Evolutionary conservation across 64 coral and sea anemone genomes (phyloP), one percentile per base, ranked within the genome.

Genomic region (Astreopora myriophthalma): DNA sequence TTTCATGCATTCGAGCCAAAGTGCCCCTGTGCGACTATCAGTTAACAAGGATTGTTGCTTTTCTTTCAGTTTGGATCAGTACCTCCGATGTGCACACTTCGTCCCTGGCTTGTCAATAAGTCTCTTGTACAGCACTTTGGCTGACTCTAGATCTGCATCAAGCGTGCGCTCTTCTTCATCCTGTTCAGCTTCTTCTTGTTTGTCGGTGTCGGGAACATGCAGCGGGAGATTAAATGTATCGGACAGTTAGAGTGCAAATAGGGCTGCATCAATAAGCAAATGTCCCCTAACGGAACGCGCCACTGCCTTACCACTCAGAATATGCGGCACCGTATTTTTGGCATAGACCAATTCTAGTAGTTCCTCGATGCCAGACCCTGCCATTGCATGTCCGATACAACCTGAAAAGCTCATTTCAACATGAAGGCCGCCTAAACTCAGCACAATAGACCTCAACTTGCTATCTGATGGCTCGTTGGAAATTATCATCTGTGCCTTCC

Each of bases 301-400:
- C 11, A 88, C 3, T 73, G 85, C 85, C 57, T 73, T 74, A 6
- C 86, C 69, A 30, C 23, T 88, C 0, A 88, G 30, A 69, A 88
- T 88, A 25, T 88, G 86, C 3, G 13, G 17, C 6, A 75, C 86
- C 1, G 69, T 70, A 88, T 88, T 88, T 17, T 88, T 74, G 1
- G 69, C 91, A 79, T 93, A 93, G 2, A 93, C 61, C 14, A 93
- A 34, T 55, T 93, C 82, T 8, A 93, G 84, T 66, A 70, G 9
- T 25, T 93, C 91, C 57, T 86, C n/a, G 2, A 90, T 22, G 66
- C 29, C 74, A 13, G 75, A 80, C 8, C 34, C 55, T 33, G 74
- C 88, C 88, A 90, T 80, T 26, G 80, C 17, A 90, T 78, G 73
- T 1, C 88, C 88, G 52, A 73, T 55, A 46, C 69, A 87, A 33